Evolutionary conservation across 2,113 vertebrate genomes (phyloP), one percentile per base, ranked within the genome.

Genomic region (Pelvicachromis taeniatus): DNA sequence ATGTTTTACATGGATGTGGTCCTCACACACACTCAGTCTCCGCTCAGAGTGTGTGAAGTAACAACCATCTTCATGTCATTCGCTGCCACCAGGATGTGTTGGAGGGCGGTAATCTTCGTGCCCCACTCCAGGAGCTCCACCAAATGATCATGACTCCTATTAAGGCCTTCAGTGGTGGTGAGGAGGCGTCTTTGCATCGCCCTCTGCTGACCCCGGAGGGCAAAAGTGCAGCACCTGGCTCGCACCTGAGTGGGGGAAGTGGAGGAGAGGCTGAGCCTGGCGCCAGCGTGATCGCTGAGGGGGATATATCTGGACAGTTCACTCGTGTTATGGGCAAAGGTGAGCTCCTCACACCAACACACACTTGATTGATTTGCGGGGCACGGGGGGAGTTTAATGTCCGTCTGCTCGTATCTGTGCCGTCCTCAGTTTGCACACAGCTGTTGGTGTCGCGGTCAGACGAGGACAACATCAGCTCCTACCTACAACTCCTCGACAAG

Each of bases 311-410:
- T 0, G 97, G 97, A 2, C 99, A 99, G 96, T 99, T 99, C 94
- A 99, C 98, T 9, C 97, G 98, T 2, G 98, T 99, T 91, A 99
- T 99, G 99, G 99, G 99, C 23, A 99, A 99, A 98, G 99, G 99
- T 99, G 93, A 91, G 85, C n/a, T 29, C 2, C 17, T 3, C 6
- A 29, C 12, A 55, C 29, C 79, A 50, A 21, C 23, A 14, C 12
- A 12, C 31, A 19, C 19, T 19, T 12, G 23, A 4, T 12, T 33
- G 13, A n/a, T 63, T 61, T 38, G 11, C 4, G 23, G 9, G 58
- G 23, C 19, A 1, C 1, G 48, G 9, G 29, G 23, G 2, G 3
- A 14, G 16, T 26, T 48, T 54, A 31, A 29, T 42, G 16, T 48
- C 12, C 70, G 26, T 11, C 40, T 33, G 78, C 53, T 52, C 59